Conservation (phyloP, 2,113 vertebrate genomes). For the Puma concolor region DNA sequence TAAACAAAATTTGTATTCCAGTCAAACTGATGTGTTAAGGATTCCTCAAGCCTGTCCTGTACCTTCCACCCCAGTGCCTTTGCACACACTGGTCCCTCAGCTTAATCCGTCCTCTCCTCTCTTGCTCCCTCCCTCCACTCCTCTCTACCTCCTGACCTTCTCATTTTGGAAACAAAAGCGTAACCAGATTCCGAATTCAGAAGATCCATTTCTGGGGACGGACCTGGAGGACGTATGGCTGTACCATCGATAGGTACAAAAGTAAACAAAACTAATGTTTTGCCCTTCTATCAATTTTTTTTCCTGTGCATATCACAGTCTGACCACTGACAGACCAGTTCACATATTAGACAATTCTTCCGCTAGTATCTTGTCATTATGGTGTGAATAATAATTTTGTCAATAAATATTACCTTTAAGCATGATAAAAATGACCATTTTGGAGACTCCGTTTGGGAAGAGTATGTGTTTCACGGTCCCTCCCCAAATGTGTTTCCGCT, state of each 20-base stretch:
- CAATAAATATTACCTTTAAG: background rate
- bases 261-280: background rate
- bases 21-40: background rate
- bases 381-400: background rate
- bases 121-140: background rate
- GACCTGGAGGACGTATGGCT: background rate
- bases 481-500: background rate
- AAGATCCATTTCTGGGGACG: background rate
- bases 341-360: background rate
- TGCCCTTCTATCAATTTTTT: background rate
- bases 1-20: background rate
- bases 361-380: background rate
- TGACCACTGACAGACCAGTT: background rate
- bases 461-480: fast-evolving
- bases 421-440: background rate
- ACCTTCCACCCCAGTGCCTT: background rate
- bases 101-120: background rate
- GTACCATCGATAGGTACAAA: background rate
- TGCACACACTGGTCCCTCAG: fast-evolving
- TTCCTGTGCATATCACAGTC: background rate
- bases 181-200: background rate
- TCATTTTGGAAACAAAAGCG: background rate
- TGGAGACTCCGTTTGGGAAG: background rate
- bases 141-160: background rate
- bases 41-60: fast-evolving